Conservation (phyloP, 1,140 invertebrate species). For the Magallana angulata region DNA sequence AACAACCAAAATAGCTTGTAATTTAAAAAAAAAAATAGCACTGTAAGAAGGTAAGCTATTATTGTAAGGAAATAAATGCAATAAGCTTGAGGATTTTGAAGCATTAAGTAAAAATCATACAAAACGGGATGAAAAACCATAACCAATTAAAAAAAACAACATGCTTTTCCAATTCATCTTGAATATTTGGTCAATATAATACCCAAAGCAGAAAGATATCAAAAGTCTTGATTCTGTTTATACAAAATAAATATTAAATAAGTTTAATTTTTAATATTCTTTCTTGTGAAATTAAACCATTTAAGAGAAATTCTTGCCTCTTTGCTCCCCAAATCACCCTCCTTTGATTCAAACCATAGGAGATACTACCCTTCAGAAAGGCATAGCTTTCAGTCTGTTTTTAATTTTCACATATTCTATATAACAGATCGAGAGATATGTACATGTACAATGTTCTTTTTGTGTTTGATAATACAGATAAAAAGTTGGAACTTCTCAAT, state of each 20-base stretch:
- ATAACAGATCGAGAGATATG: neutral
- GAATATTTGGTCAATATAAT: too few species aligned
- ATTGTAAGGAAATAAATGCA: neutral
- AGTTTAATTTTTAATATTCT: too few species aligned
- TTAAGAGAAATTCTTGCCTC: neutral
- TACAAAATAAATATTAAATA: too few species aligned
- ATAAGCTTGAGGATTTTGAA: neutral
- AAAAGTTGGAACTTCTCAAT: neutral
- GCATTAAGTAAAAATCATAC: neutral
- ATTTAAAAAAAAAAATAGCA: neutral
- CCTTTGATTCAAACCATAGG: neutral
- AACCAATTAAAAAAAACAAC: neutral
- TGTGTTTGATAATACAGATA: neutral
- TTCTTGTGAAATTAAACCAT: too few species aligned
- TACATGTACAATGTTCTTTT: neutral
- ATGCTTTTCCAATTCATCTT: neutral
- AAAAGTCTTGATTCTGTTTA: too few species aligned
- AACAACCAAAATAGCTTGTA: constrained; percentile 7
- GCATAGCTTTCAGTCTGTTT: neutral
- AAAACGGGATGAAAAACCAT: constrained; percentile 1
- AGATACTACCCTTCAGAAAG: constrained; percentile 7
- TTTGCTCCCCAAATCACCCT: neutral
- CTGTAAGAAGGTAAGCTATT: neutral
- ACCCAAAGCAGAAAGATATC: too few species aligned
- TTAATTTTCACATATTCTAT: neutral